Conservation (phyloP, 2,797 vertebrate genomes). For the Coracias cyanogaster region DNA sequence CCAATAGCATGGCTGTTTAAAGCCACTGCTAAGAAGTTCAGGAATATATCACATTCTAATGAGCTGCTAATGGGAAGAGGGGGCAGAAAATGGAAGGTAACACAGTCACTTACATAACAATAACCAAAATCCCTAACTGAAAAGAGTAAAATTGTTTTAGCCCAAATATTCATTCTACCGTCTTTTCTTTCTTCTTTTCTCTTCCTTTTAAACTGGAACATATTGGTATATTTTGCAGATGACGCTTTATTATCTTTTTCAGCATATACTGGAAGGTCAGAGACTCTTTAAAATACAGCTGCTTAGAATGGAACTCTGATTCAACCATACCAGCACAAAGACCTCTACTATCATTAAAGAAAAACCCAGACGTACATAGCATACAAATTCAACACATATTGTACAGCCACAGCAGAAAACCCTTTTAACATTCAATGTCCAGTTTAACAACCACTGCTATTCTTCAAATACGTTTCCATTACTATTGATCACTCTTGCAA, state of each 20-base stretch:
- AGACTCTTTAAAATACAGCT: slow-evolving; percentile 58
- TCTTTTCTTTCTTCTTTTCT: neutral
- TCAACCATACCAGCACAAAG: slow-evolving; percentile 57
- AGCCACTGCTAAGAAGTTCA: slow-evolving; percentile 43
- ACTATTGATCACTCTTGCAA: slow-evolving; percentile 54
- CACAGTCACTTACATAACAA: slow-evolving; percentile 35
- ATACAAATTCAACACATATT: slow-evolving; percentile 60
- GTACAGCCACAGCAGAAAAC: slow-evolving; percentile 60
- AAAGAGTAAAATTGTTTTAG: slow-evolving; percentile 14
- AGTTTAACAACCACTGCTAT: slow-evolving; percentile 53
- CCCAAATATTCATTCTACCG: neutral
- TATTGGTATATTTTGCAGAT: slow-evolving; percentile 33
- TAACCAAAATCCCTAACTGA: slow-evolving; percentile 44
- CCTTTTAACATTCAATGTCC: slow-evolving; percentile 68
- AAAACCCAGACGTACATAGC: slow-evolving; percentile 54
- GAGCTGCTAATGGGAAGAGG: neutral
- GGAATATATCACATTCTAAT: slow-evolving; percentile 5
- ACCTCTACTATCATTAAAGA: slow-evolving; percentile 49
- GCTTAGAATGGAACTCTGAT: slow-evolving; percentile 51
- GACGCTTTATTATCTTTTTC: slow-evolving; percentile 59
- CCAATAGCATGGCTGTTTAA: slow-evolving; percentile 39
- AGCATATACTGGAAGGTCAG: slow-evolving; percentile 34
- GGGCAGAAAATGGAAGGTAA: neutral
- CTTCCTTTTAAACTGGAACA: neutral
- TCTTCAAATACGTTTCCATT: slow-evolving; percentile 46